Evolutionary conservation across 2,888 invertebrate genomes (phyloP).

Genomic region (Agrochola circellaris): DNA sequence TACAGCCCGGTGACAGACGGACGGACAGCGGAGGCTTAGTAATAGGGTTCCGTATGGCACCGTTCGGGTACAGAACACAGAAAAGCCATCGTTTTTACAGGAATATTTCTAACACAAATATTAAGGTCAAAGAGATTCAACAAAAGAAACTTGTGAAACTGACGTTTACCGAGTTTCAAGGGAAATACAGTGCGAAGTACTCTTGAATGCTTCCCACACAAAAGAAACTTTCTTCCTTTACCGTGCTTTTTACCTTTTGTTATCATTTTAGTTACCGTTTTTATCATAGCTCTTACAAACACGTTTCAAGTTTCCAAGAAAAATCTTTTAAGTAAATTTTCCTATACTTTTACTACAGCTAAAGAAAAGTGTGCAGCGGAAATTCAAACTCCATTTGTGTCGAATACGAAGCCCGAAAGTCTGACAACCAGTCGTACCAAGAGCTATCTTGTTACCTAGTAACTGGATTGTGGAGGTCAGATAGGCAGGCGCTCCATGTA

Average conservation of each 20-base stretch:
- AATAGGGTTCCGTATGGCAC: too few species aligned
- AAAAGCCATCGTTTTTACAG: conserved; percentile 1
- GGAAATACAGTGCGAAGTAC: conserved; percentile 29
- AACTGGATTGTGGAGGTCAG: too few species aligned
- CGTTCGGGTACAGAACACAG: too few species aligned
- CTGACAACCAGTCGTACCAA: too few species aligned
- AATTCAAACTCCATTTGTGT: neutral
- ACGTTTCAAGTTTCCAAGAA: neutral
- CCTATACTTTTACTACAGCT: neutral
- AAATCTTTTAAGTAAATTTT: conserved; percentile 10
- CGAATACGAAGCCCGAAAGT: neutral
- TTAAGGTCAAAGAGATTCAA: conserved; percentile 31
- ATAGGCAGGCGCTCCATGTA: too few species aligned
- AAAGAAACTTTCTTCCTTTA: conserved; percentile 40
- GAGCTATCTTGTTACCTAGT: too few species aligned
- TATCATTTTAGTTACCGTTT: conserved; percentile 21
- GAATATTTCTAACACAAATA: neutral
- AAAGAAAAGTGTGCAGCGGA: neutral
- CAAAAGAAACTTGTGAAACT: conserved; percentile 32
- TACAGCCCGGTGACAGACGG: too few species aligned
- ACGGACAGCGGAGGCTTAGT: too few species aligned
- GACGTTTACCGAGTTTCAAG: conserved; percentile 38
- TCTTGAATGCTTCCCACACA: conserved; percentile 35
- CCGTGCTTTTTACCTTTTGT: conserved; percentile 33
- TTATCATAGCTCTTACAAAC: conserved; percentile 36